Conservation (phyloP, 2,797 vertebrate genomes). For the Oreochromis mossambicus region DNA sequence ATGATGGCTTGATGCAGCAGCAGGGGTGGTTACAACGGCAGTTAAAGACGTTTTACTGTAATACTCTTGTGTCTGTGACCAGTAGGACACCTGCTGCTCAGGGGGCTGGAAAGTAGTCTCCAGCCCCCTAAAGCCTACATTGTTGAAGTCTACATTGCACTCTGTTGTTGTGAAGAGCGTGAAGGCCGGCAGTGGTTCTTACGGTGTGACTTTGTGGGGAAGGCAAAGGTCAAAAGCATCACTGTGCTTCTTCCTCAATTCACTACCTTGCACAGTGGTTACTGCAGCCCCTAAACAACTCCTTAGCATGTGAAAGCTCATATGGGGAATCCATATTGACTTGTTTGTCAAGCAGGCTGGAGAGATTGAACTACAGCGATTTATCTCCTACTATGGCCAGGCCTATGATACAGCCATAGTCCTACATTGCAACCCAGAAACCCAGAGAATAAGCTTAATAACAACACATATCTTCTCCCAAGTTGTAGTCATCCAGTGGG, state of each 20-base stretch:
- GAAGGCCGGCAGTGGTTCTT: background rate
- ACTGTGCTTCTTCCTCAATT: background rate
- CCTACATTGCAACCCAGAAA: background rate
- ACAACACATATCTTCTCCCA: background rate
- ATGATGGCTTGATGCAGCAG: background rate
- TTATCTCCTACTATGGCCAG: background rate
- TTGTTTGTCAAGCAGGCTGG: background rate
- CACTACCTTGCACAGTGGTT: background rate
- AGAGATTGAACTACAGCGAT: background rate
- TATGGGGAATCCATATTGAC: background rate
- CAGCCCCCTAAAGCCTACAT: background rate
- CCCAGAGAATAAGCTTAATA: background rate
- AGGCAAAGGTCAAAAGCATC: background rate
- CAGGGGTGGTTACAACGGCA: background rate
- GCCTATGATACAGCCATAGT: background rate
- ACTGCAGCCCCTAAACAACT: background rate
- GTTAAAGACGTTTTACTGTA: background rate
- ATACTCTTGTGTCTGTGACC: background rate
- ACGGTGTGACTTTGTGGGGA: fast-evolving
- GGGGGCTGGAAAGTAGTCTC: background rate
- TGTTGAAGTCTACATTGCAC: background rate
- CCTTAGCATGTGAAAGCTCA: background rate
- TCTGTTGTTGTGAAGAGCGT: background rate
- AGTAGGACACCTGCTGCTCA: background rate
- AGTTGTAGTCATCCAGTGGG: background rate